Conservation (phyloP, 2,797 vertebrate genomes). For the Takifugu rubripes region DNA sequence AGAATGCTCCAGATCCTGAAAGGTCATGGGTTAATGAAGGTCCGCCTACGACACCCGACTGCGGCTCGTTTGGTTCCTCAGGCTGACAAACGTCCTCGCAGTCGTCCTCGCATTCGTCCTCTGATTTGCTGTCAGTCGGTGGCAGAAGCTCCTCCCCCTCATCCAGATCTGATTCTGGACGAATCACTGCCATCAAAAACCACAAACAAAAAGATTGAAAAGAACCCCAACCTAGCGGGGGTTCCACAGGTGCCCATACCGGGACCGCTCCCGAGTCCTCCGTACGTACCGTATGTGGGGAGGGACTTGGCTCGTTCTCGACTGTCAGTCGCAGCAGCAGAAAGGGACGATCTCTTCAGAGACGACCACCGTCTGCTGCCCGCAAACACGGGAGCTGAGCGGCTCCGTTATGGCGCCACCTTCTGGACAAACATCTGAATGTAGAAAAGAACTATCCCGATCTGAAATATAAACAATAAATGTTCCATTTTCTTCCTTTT, state of each 20-base stretch:
- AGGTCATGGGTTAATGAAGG: background rate
- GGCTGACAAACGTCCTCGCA: constrained; percentile 18
- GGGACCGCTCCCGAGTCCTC: too few relatives aligned
- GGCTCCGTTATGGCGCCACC: background rate
- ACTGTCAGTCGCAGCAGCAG: constrained; percentile 59
- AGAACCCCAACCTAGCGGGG: background rate
- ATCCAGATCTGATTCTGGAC: constrained; percentile 24
- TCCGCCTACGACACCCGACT: background rate
- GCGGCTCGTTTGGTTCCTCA: constrained; percentile 8
- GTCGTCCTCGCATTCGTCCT: constrained; percentile 48
- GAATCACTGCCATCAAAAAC: constrained; percentile 24
- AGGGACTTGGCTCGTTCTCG: constrained; percentile 79
- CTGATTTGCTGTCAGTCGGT: constrained; percentile 23
- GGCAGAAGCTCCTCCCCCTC: constrained; percentile 14
- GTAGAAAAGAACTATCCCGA: background rate
- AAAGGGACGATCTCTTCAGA: constrained; percentile 67
- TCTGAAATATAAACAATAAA: too few relatives aligned
- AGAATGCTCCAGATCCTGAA: background rate
- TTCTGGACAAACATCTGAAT: background rate
- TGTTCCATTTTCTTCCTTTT: too few relatives aligned
- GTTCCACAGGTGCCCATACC: background rate
- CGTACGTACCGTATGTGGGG: constrained; percentile 74
- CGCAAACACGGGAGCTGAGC: background rate
- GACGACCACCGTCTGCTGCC: constrained; percentile 69
- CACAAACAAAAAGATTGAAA: background rate